Base-by-base conservation (phyloP, 2,888 invertebrate species). In the Acrobasis consociella region DNA sequence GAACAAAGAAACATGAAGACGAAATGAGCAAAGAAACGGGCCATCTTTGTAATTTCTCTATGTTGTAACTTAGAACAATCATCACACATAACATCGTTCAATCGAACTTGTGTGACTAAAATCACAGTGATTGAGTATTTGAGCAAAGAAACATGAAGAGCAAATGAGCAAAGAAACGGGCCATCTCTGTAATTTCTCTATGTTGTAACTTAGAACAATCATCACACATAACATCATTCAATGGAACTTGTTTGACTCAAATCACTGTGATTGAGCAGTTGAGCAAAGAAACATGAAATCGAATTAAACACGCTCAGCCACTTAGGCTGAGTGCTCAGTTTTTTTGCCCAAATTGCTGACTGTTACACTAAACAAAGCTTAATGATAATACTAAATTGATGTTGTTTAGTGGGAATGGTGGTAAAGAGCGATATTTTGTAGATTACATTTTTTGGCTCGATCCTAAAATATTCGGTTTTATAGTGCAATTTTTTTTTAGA, bases 201-300 rank as follows among this genome's bases (percentile, higher is more conserved):
- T 10, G 3, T 46, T 46, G 5, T 46, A n/a, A 13, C 68, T 72
- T 76, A 56, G 42, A 56, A 16, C 15, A 56, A 56, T 46, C 56
- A 46, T 56, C 11, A 56, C 17, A 46, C 56, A 56, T 49, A 59
- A 59, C 58, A 37, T 49, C 5, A n/a, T 31, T 22, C 42, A 59
- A 49, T 49, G 9, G 13, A 13, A 15, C 58, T 59, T 37, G 49
- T 49, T 49, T 59, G 15, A 59, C 37, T 37, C 46, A 59, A 59
- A 49, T 37, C 9, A 49, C 37, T 11, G 49, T 49, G 13, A 39
- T 60, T 38, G 50, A 11, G 7, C 46, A 46, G n/a, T 31, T n/a
- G 50, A 17, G 9, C 50, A 53, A 60, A 10, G 31, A n/a, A 59
- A 59, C 38, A 49, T 13, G 38, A 60, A 60, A 60, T 22, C 9